These are phyloP conservation scores for Neotoma lepida DNA, from an alignment of 2,113 vertebrate species.

Conservation along the genomic window DNA sequence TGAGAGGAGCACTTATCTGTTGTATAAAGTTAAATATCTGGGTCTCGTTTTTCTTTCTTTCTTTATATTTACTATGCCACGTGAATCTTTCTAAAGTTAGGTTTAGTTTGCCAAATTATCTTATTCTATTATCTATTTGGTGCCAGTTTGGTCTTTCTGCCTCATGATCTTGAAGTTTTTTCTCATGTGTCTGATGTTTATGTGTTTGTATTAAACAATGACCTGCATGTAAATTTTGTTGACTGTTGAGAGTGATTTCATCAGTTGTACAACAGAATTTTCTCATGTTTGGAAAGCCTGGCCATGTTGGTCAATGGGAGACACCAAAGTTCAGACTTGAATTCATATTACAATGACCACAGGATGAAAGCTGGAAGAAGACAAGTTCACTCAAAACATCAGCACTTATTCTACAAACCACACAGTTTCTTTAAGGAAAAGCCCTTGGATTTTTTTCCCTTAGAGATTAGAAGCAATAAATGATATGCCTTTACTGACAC, in stretches of 20 bases:
- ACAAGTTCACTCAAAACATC: neutral
- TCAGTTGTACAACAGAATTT: neutral
- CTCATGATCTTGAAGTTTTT: neutral
- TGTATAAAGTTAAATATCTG: neutral
- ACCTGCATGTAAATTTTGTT: neutral
- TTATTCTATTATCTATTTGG: neutral
- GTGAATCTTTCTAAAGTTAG: neutral
- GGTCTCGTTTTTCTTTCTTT: neutral
- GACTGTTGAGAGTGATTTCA: neutral
- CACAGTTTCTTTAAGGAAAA: neutral
- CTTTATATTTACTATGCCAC: neutral
- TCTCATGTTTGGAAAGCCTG: neutral
- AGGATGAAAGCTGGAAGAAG: neutral
- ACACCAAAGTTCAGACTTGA: neutral
- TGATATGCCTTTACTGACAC: neutral
- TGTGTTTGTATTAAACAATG: neutral
- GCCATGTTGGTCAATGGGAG: neutral
- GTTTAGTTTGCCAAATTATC: neutral
- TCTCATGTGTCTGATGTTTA: neutral
- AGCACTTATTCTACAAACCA: neutral
- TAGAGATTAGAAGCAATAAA: neutral
- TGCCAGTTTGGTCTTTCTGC: neutral
- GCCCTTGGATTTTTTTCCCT: neutral
- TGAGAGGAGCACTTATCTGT: neutral
- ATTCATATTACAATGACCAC: neutral